Conservation (phyloP, 2,113 vertebrate genomes). For the Psammodynastes pulverulentus region DNA sequence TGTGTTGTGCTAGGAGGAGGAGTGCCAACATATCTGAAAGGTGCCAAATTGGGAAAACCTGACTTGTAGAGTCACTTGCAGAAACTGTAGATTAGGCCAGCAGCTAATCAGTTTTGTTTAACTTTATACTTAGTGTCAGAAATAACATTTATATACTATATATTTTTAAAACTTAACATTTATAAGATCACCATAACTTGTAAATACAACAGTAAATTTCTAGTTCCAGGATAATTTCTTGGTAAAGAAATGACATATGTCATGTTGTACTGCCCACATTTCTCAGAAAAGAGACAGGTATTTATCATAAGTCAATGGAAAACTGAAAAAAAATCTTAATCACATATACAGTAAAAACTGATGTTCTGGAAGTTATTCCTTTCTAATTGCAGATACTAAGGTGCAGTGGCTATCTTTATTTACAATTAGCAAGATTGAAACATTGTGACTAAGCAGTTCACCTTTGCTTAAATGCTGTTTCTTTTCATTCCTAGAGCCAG, state of each 20-base stretch:
- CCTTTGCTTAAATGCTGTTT: neutral
- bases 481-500: neutral
- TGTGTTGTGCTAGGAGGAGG: neutral
- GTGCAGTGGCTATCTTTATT: neutral
- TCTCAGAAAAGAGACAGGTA: neutral
- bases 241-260: neutral
- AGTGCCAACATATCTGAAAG: neutral
- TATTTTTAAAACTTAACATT: neutral
- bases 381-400: neutral
- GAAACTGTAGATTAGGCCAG: neutral
- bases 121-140: neutral
- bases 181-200: neutral
- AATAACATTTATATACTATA: neutral
- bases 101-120: neutral
- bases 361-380: neutral
- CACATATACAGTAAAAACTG: neutral
- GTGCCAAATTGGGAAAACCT: neutral
- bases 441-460: neutral
- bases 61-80: neutral
- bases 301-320: neutral
- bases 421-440: neutral
- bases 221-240: neutral
- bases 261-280: neutral
- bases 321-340: neutral
- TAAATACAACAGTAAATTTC: neutral